Evolutionary conservation across 2,797 vertebrate species (phyloP).

Genomic region (Pipistrellus pipistrellus): DNA sequence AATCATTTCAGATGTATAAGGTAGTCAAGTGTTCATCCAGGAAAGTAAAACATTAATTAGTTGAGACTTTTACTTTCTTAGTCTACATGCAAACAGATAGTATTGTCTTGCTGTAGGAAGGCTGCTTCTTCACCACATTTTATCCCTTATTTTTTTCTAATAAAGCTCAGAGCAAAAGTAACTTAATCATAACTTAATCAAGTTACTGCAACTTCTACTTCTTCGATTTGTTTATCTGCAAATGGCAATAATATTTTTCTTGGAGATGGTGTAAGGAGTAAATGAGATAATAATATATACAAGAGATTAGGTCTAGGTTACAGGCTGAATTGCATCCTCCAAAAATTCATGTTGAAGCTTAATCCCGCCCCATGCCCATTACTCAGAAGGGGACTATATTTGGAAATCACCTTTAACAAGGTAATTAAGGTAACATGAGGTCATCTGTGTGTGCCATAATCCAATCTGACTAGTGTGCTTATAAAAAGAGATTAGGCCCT

Average conservation of each 20-base stretch:
- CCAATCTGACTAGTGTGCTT: background rate
- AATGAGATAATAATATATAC: background rate
- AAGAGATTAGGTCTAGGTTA: background rate
- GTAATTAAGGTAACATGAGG: background rate
- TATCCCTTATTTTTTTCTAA: background rate
- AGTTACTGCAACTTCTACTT: background rate
- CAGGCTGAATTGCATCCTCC: background rate
- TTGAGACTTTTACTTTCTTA: background rate
- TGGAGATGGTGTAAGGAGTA: background rate
- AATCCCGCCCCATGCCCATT: background rate
- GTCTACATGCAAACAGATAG: background rate
- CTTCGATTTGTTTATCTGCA: background rate
- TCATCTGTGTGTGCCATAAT: background rate
- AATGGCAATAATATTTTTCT: background rate
- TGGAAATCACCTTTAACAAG: background rate
- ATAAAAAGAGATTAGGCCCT: background rate
- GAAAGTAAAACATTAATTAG: background rate
- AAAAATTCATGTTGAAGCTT: background rate
- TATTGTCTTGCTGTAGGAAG: background rate
- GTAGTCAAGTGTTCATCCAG: background rate
- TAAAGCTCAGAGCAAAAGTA: background rate
- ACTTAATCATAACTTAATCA: background rate
- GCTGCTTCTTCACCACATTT: background rate
- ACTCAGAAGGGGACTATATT: background rate
- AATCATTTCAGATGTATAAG: background rate